Conservation (phyloP, 2,888 invertebrate species). For the Helleia helle region DNA sequence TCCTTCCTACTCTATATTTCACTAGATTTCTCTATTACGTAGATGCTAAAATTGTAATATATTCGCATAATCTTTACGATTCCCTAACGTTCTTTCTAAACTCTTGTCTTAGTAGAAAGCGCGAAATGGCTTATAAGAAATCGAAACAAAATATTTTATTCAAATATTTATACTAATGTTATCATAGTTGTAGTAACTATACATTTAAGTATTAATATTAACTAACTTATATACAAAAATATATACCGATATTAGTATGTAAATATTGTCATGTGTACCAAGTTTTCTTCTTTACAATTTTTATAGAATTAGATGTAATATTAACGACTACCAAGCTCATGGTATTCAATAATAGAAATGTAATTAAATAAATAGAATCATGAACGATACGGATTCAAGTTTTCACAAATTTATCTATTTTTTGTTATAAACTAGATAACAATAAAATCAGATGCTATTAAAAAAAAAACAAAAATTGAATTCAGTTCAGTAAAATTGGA, state of each 20-base stretch:
- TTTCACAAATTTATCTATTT: too few species aligned
- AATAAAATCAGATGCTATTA: too few species aligned
- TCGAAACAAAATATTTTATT: constrained; percentile 63
- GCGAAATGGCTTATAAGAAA: constrained; percentile 47
- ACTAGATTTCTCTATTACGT: constrained; percentile 20
- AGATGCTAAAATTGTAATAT: constrained; percentile 34
- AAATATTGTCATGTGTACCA: constrained; percentile 67
- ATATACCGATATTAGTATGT: constrained; percentile 58
- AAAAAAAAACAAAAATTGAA: too few species aligned
- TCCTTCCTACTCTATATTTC: constrained; percentile 20
- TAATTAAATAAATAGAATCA: too few species aligned
- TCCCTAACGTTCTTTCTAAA: constrained; percentile 37
- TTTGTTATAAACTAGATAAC: too few species aligned
- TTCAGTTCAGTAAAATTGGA: too few species aligned
- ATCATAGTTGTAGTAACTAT: constrained; percentile 53
- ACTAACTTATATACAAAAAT: constrained; percentile 64
- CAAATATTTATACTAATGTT: constrained; percentile 68
- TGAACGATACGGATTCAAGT: too few species aligned
- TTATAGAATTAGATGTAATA: constrained; percentile 32
- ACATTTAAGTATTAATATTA: constrained; percentile 34
- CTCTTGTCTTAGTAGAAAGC: constrained; percentile 41
- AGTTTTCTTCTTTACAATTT: constrained; percentile 72
- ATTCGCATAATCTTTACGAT: constrained; percentile 40
- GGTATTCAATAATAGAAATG: constrained; percentile 13
- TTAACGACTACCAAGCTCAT: constrained; percentile 14